Evolutionary conservation across 37 sponge, comb jelly and placozoan species (phyloP), one percentile per base, ranked within the genome.

Genomic region (Beroe ovata): DNA sequence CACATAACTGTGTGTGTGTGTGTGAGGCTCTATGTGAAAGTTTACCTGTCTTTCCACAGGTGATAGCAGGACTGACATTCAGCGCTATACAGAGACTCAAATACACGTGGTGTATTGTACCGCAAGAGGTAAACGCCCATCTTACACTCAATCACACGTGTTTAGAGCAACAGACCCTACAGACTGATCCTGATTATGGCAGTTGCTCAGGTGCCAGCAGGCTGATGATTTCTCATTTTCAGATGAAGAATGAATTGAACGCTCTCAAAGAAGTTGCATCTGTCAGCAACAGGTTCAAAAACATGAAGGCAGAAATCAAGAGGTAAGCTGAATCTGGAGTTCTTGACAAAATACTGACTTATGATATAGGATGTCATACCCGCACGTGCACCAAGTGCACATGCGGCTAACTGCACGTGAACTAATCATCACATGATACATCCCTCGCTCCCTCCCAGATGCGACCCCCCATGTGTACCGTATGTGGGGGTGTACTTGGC

Each of bases 401-500:
- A n/a, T n/a, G n/a, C n/a, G n/a, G n/a, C n/a, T n/a, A n/a, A n/a
- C n/a, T n/a, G n/a, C n/a, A n/a, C n/a, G n/a, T n/a, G n/a, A n/a
- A n/a, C n/a, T n/a, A n/a, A n/a, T n/a, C n/a, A n/a, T n/a, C n/a
- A n/a, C n/a, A n/a, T n/a, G n/a, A n/a, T n/a, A n/a, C n/a, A n/a
- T n/a, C n/a, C n/a, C n/a, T n/a, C n/a, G n/a, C n/a, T n/a, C 39
- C 58, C 33, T 64, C 64, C 23, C 42, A 95, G 95, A 39, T 32
- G 89, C 22, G 39, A 89, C 20, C 94, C 95, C 19, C 54, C 92
- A 0, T 91, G 92, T 63, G 90, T 95, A 0, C 95, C 95, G 0
- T 95, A 95, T 88, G 64, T 93, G 40, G 95, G 95, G 8, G 95
- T 93, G n/a, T 95, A 92, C 66, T 81, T 95, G 58, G 95, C 93